phyloP scores from a whole-genome alignment of 2,797 vertebrate genomes.

The Dipus sagitta region DNA sequence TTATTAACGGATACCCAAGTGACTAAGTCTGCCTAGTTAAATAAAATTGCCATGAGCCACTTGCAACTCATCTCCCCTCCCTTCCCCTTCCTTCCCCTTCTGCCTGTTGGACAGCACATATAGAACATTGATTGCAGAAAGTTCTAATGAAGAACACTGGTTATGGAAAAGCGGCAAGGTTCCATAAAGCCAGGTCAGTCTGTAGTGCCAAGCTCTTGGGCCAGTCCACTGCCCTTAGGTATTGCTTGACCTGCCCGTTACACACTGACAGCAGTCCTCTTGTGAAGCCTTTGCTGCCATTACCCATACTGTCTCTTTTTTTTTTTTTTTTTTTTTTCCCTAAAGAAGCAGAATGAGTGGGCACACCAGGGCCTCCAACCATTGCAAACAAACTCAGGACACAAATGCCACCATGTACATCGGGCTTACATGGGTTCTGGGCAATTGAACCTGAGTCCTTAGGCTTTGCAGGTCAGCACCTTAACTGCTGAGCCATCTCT shows the following conservation, averaged over 20 bases:
- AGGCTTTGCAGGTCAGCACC: too few species aligned
- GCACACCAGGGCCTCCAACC: not conserved
- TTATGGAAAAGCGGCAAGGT: constrained; percentile 56
- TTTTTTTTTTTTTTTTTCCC: not conserved
- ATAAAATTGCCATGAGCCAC: not conserved
- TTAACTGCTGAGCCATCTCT: too few species aligned
- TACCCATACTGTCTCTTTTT: not conserved
- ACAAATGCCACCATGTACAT: too few species aligned
- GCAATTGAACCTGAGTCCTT: too few species aligned
- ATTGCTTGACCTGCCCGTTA: not conserved
- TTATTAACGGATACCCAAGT: not conserved
- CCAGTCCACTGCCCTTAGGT: not conserved
- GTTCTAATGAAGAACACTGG: not conserved
- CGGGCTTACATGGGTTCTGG: too few species aligned
- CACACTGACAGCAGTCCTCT: not conserved
- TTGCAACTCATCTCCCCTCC: not conserved
- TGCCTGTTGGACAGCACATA: not conserved
- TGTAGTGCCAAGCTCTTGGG: not conserved
- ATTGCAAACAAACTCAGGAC: too few species aligned
- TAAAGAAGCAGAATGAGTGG: not conserved
- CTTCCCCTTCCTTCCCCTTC: too few species aligned
- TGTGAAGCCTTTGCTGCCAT: not conserved
- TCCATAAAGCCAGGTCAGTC: not conserved
- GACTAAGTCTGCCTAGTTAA: not conserved
- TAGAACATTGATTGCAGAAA: constrained; percentile 32